A percentile compares a stretch with the other conserved stretches of the same genome.
Conservation (phyloP, 2,113 vertebrate species). For the Neogale vison region DNA sequence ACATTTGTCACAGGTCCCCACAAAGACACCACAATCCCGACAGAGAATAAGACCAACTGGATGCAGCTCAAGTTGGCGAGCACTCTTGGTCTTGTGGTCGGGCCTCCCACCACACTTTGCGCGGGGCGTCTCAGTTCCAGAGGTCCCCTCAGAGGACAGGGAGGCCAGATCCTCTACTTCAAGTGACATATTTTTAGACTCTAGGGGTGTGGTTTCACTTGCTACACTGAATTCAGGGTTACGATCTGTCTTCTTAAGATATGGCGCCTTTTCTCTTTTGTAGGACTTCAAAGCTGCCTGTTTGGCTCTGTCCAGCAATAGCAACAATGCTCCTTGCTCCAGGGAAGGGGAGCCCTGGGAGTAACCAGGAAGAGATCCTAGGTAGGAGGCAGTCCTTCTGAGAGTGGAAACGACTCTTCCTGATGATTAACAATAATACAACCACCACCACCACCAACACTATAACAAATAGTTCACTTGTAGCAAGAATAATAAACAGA, state of each 20-base stretch:
- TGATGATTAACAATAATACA: neutral
- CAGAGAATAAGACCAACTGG: neutral
- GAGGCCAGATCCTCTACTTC: neutral
- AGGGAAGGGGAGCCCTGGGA: neutral
- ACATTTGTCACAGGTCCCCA: neutral
- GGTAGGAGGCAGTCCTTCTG: neutral
- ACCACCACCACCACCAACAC: neutral
- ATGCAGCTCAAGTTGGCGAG: neutral
- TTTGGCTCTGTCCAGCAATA: neutral
- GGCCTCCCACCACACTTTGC: neutral
- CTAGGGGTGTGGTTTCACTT: neutral
- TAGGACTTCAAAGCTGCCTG: neutral
- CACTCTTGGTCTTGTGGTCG: neutral
- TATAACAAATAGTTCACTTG: neutral
- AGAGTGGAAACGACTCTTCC: neutral
- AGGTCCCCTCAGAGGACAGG: neutral
- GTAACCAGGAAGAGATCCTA: neutral
- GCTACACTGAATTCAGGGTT: neutral
- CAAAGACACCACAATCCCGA: neutral
- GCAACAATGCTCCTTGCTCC: neutral
- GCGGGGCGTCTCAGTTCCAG: neutral
- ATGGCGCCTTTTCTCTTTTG: neutral
- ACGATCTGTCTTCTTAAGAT: neutral
- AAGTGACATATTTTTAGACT: neutral
- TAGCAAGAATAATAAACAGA: neutral